phyloP scores from a whole-genome alignment of 2,888 invertebrate genomes.

The Synergus laeviventris region DNA sequence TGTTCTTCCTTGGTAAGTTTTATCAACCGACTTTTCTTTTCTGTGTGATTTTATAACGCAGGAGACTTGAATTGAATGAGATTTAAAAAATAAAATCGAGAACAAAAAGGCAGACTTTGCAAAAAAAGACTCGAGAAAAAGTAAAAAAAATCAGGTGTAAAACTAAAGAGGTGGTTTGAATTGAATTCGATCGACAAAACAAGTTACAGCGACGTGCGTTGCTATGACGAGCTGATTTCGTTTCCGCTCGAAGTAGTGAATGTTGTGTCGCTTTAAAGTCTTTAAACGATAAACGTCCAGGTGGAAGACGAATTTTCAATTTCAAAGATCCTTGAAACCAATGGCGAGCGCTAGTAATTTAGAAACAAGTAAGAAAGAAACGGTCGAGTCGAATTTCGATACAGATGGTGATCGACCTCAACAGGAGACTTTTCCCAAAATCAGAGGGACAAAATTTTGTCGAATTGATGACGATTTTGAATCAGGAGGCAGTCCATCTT shows the following conservation, averaged over 20 bases:
- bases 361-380: neutral
- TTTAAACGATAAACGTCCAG: neutral
- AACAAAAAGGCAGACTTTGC: neutral
- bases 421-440: neutral
- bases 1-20: no score
- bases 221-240: conserved; percentile 26
- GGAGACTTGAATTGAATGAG: neutral
- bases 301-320: neutral
- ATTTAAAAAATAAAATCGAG: neutral
- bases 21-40: no score
- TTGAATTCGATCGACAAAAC: conserved; percentile 29
- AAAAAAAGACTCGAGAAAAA: neutral
- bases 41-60: neutral
- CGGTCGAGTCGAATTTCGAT: neutral
- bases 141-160: neutral
- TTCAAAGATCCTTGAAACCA: neutral
- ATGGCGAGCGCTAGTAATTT: conserved; percentile 8
- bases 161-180: conserved; percentile 10
- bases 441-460: neutral
- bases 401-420: neutral
- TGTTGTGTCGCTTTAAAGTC: neutral
- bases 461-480: neutral
- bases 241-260: conserved; percentile 2
- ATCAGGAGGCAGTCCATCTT: neutral
- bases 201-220: conserved; percentile 28